Base-by-base conservation (phyloP, 2,113 vertebrate genomes). In the Sigmodon hispidus region DNA sequence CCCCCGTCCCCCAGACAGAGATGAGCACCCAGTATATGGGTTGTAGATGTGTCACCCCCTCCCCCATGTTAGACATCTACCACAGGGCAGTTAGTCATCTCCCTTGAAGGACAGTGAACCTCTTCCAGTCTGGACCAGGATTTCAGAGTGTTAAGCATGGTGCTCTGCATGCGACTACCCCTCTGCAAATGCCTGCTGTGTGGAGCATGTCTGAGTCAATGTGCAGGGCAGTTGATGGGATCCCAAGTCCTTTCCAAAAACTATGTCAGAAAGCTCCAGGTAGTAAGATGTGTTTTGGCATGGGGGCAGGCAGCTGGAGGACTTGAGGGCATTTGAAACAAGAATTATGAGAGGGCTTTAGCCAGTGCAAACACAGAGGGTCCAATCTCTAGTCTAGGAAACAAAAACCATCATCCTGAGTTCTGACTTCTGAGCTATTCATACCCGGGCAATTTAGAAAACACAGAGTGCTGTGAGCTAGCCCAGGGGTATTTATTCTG, bases 161-260 rank as follows among this genome's bases (percentile, higher is more conserved):
- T 7, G 26, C 65, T 7, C 16, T 17, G 65, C 22, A 6, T 1
- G 16, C 16, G n/a, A 36, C 1, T 48, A 11, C 2, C 16, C 17
- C 69, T 48, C 73, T 59, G 65, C 43, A 90, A 52, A 72, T 2
- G 15, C 31, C 3, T 59, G n/a, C 24, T 0, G 5, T 45, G 2
- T 40, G 19, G 83, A 16, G 1, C 36, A 29, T 16, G 21, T 36
- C 26, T 16, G 43, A 52, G 72, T 0, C 29, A 5, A 5, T 69
- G 36, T 40, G 55, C 40, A 73, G 6, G 31, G 0, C 72, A 31
- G 4, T 40, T 52, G 57, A 29, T 15, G 34, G 81, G 21, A 88
- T 31, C 55, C n/a, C 83, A 72, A 59, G 45, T 24, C 55, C 77
- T 26, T 59, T 75, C 75, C 11, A 57, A 34, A 96, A 5, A 13